phyloP scores from a whole-genome alignment of 1,140 invertebrate genomes.

The Anastatus disparis region DNA sequence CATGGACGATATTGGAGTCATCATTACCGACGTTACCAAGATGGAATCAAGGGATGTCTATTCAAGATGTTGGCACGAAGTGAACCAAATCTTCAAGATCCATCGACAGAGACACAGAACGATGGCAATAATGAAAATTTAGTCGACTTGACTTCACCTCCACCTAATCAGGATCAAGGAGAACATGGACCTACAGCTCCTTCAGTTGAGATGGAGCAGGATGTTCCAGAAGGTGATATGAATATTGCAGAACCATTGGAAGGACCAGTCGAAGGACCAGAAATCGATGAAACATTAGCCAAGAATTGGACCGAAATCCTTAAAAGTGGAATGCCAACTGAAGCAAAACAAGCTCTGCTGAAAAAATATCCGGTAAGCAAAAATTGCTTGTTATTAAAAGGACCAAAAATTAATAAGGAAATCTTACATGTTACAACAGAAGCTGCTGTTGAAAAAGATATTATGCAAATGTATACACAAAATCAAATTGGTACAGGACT shows the following conservation, averaged over 20 bases:
- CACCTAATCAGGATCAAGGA: no score
- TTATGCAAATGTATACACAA: background rate
- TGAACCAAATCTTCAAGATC: background rate
- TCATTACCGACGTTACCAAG: background rate
- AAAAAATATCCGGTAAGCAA: background rate
- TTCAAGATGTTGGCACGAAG: background rate
- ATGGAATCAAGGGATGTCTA: background rate
- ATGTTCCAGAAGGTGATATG: background rate
- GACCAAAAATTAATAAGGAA: background rate
- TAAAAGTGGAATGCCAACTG: background rate
- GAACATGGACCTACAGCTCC: no score
- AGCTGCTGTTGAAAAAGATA: background rate
- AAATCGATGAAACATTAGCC: background rate
- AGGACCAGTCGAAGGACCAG: background rate
- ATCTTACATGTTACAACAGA: background rate
- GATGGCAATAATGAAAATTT: background rate
- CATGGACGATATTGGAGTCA: background rate
- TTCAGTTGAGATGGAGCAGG: background rate
- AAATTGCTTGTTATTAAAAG: background rate
- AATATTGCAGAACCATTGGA: background rate
- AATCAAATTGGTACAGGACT: conserved; percentile 8
- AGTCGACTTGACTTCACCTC: no score
- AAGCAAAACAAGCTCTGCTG: background rate
- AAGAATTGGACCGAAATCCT: background rate
- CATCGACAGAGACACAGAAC: background rate